These are phyloP conservation scores for Notothenia coriiceps DNA, from an alignment of 2,113 vertebrate genomes.

Conservation along the genomic window DNA sequence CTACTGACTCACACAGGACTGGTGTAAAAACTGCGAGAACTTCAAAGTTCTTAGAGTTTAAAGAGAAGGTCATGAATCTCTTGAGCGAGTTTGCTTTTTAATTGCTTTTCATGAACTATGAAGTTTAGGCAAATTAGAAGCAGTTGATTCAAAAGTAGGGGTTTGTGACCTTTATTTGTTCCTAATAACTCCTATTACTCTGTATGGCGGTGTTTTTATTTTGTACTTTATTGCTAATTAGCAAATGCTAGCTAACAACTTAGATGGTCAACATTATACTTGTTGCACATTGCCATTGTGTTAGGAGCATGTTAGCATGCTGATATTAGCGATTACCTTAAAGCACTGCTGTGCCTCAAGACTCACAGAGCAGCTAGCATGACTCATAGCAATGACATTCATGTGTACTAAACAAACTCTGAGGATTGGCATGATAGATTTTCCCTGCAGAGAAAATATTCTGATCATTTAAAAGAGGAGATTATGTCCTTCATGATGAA, in stretches of 20 bases:
- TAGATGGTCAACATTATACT: background rate
- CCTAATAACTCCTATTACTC: background rate
- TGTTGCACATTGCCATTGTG: too few species aligned
- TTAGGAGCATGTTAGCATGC: background rate
- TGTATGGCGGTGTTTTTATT: background rate
- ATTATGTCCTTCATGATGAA: background rate
- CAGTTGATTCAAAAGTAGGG: background rate
- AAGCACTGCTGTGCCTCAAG: background rate
- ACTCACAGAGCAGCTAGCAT: background rate
- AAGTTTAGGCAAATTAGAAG: background rate
- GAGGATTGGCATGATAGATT: background rate
- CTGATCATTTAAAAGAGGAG: background rate
- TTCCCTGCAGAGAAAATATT: background rate
- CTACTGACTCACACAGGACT: background rate
- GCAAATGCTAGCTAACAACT: background rate
- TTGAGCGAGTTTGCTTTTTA: background rate
- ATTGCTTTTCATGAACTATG: constrained; percentile 11
- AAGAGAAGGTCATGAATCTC: background rate
- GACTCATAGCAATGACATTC: background rate
- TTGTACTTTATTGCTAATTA: background rate
- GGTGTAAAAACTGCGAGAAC: background rate
- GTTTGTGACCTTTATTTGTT: background rate
- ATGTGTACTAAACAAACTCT: background rate
- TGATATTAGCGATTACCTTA: background rate
- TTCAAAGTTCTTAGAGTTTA: background rate